phyloP scores from a whole-genome alignment of 2,113 vertebrate genomes.

The Nipponia nippon region DNA sequence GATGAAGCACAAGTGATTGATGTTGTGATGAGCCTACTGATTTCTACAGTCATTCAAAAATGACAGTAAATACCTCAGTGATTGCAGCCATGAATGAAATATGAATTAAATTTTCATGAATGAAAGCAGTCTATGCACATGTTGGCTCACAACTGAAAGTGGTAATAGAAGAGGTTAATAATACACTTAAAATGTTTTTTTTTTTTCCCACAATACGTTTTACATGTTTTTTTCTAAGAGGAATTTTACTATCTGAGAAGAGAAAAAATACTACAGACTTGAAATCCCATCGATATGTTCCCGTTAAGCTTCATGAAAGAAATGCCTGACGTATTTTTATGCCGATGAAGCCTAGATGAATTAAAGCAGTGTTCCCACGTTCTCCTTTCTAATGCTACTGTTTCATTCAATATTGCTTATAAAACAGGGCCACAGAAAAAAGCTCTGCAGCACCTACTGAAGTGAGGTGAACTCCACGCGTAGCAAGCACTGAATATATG shows the following conservation, averaged over 20 bases:
- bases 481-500: not conserved
- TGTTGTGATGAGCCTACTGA: not conserved
- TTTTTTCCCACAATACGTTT: not conserved
- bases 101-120: not conserved
- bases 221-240: not conserved
- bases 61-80: constrained; percentile 10
- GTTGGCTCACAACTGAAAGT: not conserved
- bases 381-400: constrained; percentile 14
- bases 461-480: accelerated
- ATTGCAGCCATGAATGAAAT: not conserved
- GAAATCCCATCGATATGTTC: not conserved
- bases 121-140: not conserved
- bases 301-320: not conserved
- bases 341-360: not conserved
- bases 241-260: not conserved
- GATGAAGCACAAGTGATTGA: not conserved
- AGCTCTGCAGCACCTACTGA: not conserved
- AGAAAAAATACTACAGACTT: not conserved
- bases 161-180: not conserved
- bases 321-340: not conserved
- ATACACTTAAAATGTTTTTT: not conserved
- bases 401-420: not conserved
- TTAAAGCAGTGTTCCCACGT: not conserved
- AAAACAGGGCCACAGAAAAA: not conserved
- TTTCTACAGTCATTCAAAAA: not conserved